Conservation (phyloP, 2,888 invertebrate species). For the Spialia ferax region DNA sequence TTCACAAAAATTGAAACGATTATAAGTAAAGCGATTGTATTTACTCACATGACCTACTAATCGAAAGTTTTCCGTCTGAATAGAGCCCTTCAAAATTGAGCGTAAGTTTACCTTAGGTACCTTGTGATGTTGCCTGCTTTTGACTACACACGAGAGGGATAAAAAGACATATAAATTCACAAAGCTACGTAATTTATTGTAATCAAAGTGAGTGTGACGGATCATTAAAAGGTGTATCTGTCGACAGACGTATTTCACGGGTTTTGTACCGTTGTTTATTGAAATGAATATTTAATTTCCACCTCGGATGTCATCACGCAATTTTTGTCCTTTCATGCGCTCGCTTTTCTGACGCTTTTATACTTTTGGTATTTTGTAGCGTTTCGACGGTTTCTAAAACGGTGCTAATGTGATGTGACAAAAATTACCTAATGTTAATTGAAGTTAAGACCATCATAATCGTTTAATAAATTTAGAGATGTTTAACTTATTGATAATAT, state of each 20-base stretch:
- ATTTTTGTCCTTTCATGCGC: slow-evolving; percentile 18
- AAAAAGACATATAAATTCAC: slow-evolving; percentile 17
- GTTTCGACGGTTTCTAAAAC: no score
- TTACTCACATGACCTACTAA: no score
- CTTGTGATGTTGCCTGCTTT: neutral
- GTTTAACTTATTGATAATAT: no score
- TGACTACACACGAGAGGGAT: neutral
- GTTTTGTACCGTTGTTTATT: slow-evolving; percentile 64
- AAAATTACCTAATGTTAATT: no score
- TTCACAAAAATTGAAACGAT: no score
- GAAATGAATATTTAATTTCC: slow-evolving; percentile 77
- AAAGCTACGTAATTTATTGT: slow-evolving; percentile 19
- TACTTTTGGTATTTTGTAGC: neutral
- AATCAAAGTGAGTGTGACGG: slow-evolving; percentile 63
- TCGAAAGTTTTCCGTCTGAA: no score
- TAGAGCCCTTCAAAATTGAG: no score
- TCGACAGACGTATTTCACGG: slow-evolving; percentile 61
- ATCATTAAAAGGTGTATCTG: slow-evolving; percentile 60
- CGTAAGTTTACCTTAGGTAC: neutral
- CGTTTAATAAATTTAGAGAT: no score
- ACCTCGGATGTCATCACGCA: slow-evolving; percentile 56
- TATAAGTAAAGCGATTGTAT: no score
- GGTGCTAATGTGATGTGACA: no score
- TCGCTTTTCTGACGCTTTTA: slow-evolving; percentile 9
- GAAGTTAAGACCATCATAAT: no score